Evolutionary conservation across 2,113 vertebrate genomes (phyloP).

Genomic region (Microcebus tavaratra): DNA sequence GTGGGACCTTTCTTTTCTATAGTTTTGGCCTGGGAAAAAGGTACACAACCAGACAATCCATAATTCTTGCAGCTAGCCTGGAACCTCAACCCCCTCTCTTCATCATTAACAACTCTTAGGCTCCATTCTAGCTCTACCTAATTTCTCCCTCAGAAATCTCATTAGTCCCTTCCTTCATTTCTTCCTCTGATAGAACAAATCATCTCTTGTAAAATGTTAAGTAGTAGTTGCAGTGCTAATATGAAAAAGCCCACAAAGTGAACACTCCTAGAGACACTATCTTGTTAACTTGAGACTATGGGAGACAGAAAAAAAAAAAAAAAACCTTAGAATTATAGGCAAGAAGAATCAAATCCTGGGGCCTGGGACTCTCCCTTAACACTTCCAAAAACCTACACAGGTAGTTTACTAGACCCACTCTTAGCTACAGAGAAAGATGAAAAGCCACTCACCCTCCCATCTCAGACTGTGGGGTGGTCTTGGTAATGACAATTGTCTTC

Average conservation of each 20-base stretch:
- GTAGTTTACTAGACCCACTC: background rate
- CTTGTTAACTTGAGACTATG: background rate
- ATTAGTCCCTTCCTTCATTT: constrained; percentile 6
- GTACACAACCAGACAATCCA: background rate
- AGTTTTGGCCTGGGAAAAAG: background rate
- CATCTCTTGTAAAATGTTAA: background rate
- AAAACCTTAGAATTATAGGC: background rate
- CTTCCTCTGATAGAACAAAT: constrained; percentile 11
- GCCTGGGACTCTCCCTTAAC: background rate
- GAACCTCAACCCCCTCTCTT: background rate
- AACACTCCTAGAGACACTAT: background rate
- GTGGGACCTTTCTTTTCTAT: background rate
- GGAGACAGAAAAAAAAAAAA: background rate
- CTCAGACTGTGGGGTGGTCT: constrained; percentile 98
- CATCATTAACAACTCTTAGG: background rate
- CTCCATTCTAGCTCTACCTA: background rate
- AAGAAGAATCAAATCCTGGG: background rate
- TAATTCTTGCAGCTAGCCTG: background rate
- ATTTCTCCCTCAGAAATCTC: constrained; percentile 5
- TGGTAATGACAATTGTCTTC: constrained; percentile 98
- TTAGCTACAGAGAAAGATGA: background rate
- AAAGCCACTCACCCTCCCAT: constrained; percentile 93
- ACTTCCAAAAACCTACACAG: background rate
- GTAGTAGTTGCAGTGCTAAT: background rate
- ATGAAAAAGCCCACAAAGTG: background rate